Percentiles rank a stretch among this genome's conserved stretches.
Conservation (phyloP, 2,113 vertebrate species). For the Mugil cephalus region DNA sequence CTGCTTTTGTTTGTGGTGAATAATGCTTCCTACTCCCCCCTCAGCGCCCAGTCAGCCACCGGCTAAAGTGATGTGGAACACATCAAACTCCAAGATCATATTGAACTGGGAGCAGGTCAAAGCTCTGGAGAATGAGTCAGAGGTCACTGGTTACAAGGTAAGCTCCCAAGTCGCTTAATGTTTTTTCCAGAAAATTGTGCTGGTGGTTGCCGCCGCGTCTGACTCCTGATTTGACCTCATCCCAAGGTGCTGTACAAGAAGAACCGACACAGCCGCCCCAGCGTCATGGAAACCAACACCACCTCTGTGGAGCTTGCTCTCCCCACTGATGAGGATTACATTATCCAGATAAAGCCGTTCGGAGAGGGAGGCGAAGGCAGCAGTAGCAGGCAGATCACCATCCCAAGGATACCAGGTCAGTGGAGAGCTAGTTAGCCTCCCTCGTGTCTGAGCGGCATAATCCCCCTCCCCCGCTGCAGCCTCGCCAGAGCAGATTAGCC, state of each 20-base stretch:
- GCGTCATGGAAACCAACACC: conserved; percentile 94
- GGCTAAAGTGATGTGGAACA: conserved; percentile 95
- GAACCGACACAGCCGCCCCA: conserved; percentile 90
- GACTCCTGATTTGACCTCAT: neutral
- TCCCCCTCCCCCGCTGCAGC: conserved; percentile 32
- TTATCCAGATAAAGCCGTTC: conserved; percentile 94
- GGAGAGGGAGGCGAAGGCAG: conserved; percentile 97
- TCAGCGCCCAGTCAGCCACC: conserved; percentile 96
- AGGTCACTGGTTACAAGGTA: conserved; percentile 99
- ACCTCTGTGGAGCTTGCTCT: conserved; percentile 95
- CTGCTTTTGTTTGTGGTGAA: conserved; percentile 20
- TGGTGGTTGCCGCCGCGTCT: neutral
- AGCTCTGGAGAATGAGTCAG: conserved; percentile 96
- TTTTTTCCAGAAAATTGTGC: conserved; percentile 34
- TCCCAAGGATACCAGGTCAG: conserved; percentile 90
- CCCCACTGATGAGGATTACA: conserved; percentile 94
- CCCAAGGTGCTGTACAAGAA: conserved; percentile 93
- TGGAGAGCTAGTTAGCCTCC: conserved; percentile 55
- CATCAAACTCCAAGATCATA: conserved; percentile 96
- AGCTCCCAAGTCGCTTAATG: conserved; percentile 34
- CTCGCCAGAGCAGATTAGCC: conserved; percentile 38
- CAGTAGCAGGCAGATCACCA: conserved; percentile 95
- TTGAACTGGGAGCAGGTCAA: conserved; percentile 99
- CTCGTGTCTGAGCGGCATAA: conserved; percentile 35
- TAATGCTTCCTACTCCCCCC: conserved; percentile 35